Percentiles rank a stretch among this genome's conserved stretches.
Evolutionary conservation across 2,888 invertebrate genomes (phyloP).

Genomic region (Schizaphis graminum): DNA sequence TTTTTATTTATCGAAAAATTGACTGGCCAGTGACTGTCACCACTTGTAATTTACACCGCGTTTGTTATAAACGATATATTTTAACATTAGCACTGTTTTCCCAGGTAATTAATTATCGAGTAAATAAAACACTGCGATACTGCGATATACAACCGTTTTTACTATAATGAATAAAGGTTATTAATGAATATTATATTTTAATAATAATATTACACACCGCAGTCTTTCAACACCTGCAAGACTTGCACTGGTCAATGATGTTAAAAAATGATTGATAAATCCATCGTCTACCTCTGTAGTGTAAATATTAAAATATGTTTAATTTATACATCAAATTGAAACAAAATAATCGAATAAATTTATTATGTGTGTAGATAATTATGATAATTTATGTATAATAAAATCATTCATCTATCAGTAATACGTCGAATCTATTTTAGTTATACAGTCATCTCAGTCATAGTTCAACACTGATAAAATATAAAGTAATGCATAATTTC

Average conservation of each 20-base stretch:
- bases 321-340: neutral
- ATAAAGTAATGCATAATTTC: neutral
- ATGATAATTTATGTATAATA: conserved; percentile 3
- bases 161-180: neutral
- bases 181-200: neutral
- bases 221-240: neutral
- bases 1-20: neutral
- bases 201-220: neutral
- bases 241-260: neutral
- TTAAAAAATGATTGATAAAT: conserved; percentile 22
- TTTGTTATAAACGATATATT: neutral
- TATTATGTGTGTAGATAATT: conserved; percentile 16
- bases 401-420: conserved; percentile 23
- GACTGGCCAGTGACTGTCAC: neutral
- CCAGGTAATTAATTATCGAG: neutral
- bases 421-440: neutral
- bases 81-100: neutral
- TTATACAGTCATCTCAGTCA: conserved; percentile 3
- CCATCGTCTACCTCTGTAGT: neutral
- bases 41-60: neutral
- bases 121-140: neutral
- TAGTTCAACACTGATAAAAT: conserved; percentile 42
- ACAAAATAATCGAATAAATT: conserved; percentile 14
- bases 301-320: conserved; percentile 9
- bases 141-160: neutral